Evolutionary conservation across 2,797 vertebrate genomes (phyloP), one percentile per base, ranked within the genome.

Genomic region (Sciurus vulgaris): DNA sequence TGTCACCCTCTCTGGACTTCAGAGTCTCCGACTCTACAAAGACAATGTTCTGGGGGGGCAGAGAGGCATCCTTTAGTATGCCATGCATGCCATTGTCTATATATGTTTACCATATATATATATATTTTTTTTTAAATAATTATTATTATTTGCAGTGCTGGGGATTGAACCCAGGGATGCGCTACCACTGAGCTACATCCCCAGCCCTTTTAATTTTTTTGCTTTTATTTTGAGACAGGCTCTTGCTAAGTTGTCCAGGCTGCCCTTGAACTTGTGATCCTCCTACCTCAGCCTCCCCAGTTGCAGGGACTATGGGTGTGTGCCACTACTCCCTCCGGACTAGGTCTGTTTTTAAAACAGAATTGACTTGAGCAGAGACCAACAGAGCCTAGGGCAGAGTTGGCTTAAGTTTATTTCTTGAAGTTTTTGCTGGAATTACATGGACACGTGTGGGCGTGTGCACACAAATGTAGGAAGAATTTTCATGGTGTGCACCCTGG

Each of bases 401-500:
- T 5, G 2, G 83, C 13, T 20, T 41, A 44, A 51, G 65, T 7
- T 6, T 24, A 3, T 14, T 61, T 78, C 35, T 1, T 2, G 9
- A 82, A 73, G 78, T 26, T 65, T 85, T 67, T 38, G 28, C 87
- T 69, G 1, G 78, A 56, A 28, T 26, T 13, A 44, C 2, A 0
- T 1, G 7, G 10, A 2, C 28, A 1, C 14, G 22, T 44, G 22
- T 54, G 4, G 8, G 26, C 10, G 11, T 3, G 7, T 28, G 14
- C 54, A 10, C 17, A 51, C 61, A n/a, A 11, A 2, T 0, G 24
- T 0, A 13, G 24, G 5, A 24, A 78, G 73, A 41, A 3, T 83
- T 59, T 44, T 61, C 56, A 54, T 0, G 18, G 33, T 74, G 20
- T 6, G 0, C 6, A 30, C 33, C 22, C 35, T 28, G 67, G 74